These are phyloP conservation scores for Alethe diademata DNA, from an alignment of 2,113 vertebrate species.

Conservation along the genomic window DNA sequence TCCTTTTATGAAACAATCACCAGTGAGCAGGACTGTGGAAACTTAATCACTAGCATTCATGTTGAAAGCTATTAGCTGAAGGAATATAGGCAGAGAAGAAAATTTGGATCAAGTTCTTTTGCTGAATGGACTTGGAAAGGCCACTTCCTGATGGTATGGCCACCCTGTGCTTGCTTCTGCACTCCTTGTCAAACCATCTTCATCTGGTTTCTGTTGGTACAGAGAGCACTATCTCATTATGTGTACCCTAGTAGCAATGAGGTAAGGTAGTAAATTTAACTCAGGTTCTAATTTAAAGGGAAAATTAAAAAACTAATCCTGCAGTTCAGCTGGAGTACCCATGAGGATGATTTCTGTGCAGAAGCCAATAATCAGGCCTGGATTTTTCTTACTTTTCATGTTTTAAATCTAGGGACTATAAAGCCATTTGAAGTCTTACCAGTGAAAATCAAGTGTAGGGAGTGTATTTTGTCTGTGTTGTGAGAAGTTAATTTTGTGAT, in stretches of 20 bases:
- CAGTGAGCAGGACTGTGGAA: background rate
- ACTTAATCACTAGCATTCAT: background rate
- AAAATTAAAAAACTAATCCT: background rate
- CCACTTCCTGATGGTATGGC: background rate
- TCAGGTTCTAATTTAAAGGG: background rate
- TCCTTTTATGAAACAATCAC: conserved; percentile 14
- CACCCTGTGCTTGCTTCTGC: background rate
- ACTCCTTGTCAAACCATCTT: background rate
- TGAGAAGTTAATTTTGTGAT: background rate
- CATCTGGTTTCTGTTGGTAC: background rate
- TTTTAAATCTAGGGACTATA: background rate
- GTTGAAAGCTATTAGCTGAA: conserved; percentile 27
- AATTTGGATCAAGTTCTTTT: background rate
- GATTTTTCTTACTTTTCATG: background rate
- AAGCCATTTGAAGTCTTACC: background rate
- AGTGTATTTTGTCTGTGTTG: background rate
- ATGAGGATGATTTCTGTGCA: background rate
- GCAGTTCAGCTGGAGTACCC: background rate
- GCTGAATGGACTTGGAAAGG: background rate
- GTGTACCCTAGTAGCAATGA: background rate
- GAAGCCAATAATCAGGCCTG: background rate
- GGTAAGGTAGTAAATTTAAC: background rate
- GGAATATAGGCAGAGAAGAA: background rate
- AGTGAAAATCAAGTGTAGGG: background rate
- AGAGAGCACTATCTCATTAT: background rate